Percentiles rank a stretch among this genome's conserved stretches.
These are phyloP conservation scores for Protosalanx chinensis DNA, from an alignment of 2,797 vertebrate genomes.

Conservation along the genomic window DNA sequence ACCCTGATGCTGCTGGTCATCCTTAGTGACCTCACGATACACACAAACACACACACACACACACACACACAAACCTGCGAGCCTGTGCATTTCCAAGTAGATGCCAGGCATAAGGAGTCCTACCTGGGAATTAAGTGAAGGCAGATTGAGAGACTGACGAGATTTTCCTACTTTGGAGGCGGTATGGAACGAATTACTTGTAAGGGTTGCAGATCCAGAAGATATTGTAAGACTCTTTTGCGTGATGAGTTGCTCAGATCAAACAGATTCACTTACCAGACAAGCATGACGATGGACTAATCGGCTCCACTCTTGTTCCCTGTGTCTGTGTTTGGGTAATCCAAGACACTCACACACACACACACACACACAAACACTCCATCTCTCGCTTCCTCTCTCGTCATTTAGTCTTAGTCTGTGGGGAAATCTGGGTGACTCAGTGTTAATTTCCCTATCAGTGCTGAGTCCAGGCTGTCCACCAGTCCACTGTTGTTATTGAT, in stretches of 20 bases:
- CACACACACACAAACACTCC: constrained; percentile 30
- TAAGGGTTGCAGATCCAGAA: constrained; percentile 66
- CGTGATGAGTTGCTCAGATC: constrained; percentile 65
- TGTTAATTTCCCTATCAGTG: constrained; percentile 68
- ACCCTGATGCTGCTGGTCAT: background rate
- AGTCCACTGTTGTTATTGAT: constrained; percentile 56
- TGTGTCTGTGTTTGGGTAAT: constrained; percentile 45
- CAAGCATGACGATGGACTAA: constrained; percentile 55
- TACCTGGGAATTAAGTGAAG: constrained; percentile 68
- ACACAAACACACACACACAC: background rate
- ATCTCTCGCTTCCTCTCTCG: constrained; percentile 14
- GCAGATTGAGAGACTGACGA: constrained; percentile 60
- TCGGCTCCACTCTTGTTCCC: constrained; percentile 30
- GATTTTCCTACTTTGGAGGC: constrained; percentile 55
- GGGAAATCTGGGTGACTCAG: constrained; percentile 65
- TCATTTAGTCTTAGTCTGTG: constrained; percentile 47
- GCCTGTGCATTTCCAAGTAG: constrained; percentile 36
- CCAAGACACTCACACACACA: constrained; percentile 15
- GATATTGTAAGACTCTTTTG: constrained; percentile 61
- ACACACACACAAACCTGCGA: constrained; percentile 2
- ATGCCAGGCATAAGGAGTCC: constrained; percentile 40
- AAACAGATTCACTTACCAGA: constrained; percentile 53
- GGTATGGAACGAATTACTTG: constrained; percentile 71
- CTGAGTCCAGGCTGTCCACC: constrained; percentile 59
- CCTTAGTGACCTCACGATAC: background rate